Base-by-base conservation (phyloP, 2,113 vertebrate species). In the Tor tambroides region DNA sequence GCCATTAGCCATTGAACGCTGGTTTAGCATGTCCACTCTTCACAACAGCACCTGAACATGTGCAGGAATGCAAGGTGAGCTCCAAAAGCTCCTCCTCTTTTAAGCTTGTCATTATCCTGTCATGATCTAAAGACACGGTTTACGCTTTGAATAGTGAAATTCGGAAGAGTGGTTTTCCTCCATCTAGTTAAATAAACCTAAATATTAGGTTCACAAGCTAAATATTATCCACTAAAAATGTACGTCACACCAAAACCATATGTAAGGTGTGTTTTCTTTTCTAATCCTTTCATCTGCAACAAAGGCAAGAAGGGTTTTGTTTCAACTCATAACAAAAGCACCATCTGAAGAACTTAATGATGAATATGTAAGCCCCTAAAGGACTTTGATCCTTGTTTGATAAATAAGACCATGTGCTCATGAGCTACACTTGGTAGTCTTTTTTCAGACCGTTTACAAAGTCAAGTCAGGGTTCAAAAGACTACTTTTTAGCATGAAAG, bases 351-450 rank as follows among this genome's bases (percentile, higher is more conserved):
- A 89, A 80, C 77, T 12, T 86, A 69, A 87, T 88, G 89, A 92
- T 89, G 77, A 84, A 46, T 81, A 85, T 51, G 49, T 28, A 28
- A 32, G 28, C 28, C 86, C 6, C 86, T 5, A 74, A 87, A 89
- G 87, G 76, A 86, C 91, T 94, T 93, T 94, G 92, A 94, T 93
- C 90, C 38, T 51, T 67, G 87, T 88, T 84, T 87, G 56, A 63
- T 74, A 72, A 84, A 88, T 87, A 80, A 89, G 46, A 43, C 46
- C 85, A 82, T 87, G 77, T 43, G 26, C 85, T 80, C 46, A 78
- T 89, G 75, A 88, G 71, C 87, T 32, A 3, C 41, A 21, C 38
- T 21, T 32, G 74, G 23, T 38, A 19, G 38, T 43, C 21, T 74
- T 82, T 23, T 59, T 63, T 19, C 1, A 43, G 23, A 21, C 5